A percentile compares a stretch with the other conserved stretches of the same genome.
phyloP scores from a whole-genome alignment of 2,113 vertebrate genomes.

The Suricata suricatta region DNA sequence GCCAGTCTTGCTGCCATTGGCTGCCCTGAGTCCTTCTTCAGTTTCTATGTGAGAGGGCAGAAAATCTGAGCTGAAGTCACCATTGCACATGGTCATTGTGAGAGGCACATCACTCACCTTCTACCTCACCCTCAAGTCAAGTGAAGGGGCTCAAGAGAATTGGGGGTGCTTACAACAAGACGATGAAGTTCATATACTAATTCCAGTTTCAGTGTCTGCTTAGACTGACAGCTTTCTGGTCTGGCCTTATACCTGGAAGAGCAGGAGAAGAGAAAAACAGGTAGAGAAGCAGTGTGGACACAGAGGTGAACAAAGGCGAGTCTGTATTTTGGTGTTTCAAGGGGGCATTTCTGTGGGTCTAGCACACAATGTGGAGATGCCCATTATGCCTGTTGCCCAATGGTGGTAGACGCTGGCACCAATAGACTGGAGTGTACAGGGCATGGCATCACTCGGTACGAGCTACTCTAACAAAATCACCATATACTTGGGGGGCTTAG shows the following conservation, averaged over 20 bases:
- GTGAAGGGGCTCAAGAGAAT: neutral
- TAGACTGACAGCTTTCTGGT: neutral
- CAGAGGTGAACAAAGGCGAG: neutral
- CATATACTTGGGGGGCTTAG: neutral
- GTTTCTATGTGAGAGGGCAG: neutral
- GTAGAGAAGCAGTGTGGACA: neutral
- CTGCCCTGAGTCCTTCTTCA: neutral
- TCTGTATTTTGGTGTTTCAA: neutral
- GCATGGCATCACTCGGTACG: too few species aligned
- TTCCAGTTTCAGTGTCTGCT: neutral
- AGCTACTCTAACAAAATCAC: neutral
- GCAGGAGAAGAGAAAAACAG: neutral
- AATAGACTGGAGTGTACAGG: neutral
- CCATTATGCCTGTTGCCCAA: too few species aligned
- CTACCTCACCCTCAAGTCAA: neutral
- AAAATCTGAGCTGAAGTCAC: too few species aligned
- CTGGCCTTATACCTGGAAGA: neutral
- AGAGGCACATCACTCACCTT: neutral
- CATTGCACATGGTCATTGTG: fast-evolving
- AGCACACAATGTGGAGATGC: neutral
- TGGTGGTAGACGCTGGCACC: too few species aligned
- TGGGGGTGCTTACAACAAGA: neutral
- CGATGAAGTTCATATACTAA: neutral
- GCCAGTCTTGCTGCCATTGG: too few species aligned
- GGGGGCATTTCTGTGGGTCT: neutral